Percentiles rank a stretch among this genome's conserved stretches.
phyloP scores from a whole-genome alignment of 1,140 invertebrate species.

The Rhagoletis pomonella region DNA sequence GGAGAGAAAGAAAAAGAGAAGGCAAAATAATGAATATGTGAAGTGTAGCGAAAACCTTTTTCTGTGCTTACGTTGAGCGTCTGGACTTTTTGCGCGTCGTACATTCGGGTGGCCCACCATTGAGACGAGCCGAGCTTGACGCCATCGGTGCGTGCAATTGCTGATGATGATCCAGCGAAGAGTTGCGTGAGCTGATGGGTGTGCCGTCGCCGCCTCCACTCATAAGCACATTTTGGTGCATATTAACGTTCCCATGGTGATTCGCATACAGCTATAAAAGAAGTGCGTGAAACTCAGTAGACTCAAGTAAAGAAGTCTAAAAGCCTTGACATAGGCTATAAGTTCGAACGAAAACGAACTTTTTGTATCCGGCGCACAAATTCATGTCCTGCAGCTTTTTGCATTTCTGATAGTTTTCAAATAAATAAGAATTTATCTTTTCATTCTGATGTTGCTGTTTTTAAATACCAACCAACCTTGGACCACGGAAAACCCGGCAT shows the following conservation, averaged over 20 bases:
- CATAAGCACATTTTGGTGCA: not conserved
- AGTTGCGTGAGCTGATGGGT: slow-evolving; percentile 60
- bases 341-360: no score
- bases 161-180: slow-evolving; percentile 59
- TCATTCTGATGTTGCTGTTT: no score
- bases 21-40: not conserved
- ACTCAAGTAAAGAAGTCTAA: no score
- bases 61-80: slow-evolving; percentile 66
- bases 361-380: no score
- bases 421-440: no score
- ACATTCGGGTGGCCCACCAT: slow-evolving; percentile 64
- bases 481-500: no score
- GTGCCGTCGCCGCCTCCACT: slow-evolving; percentile 25
- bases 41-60: not conserved
- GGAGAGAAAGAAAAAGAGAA: not conserved
- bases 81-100: slow-evolving; percentile 77
- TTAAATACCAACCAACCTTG: no score
- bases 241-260: slow-evolving; percentile 58
- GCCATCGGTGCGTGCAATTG: slow-evolving; percentile 59
- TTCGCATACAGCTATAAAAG: slow-evolving; percentile 64
- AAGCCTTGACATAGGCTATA: no score
- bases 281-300: not conserved
- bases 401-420: no score
- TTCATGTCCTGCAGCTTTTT: no score
- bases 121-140: slow-evolving; percentile 59